Evolutionary conservation across 2,888 invertebrate species (phyloP).

Genomic region (Zootermopsis nevadensis): DNA sequence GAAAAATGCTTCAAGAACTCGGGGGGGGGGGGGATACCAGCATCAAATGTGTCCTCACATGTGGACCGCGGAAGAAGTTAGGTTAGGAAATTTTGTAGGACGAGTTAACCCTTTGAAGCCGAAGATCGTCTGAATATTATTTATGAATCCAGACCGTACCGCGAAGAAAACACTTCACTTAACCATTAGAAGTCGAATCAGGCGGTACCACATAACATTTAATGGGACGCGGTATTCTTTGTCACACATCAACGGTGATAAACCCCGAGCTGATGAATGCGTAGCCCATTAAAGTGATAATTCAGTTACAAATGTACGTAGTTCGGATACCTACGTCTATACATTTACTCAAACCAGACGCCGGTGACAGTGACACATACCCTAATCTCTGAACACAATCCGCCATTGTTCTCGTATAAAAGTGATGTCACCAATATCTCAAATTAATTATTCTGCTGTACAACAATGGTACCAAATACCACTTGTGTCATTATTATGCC

Average conservation of each 20-base stretch:
- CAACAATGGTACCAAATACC: slow-evolving; percentile 44
- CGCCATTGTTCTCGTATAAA: slow-evolving; percentile 45
- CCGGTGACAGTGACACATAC: slow-evolving; percentile 44
- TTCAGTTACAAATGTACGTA: slow-evolving; percentile 38
- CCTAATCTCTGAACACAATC: slow-evolving; percentile 40
- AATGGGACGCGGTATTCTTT: background rate
- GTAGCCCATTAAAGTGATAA: slow-evolving; percentile 36
- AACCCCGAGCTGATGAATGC: slow-evolving; percentile 32
- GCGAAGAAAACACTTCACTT: no score
- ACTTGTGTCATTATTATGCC: slow-evolving; percentile 44
- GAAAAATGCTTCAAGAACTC: background rate
- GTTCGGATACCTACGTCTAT: slow-evolving; percentile 26
- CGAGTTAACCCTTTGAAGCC: no score
- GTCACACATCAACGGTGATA: slow-evolving; percentile 27
- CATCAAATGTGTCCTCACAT: background rate
- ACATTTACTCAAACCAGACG: slow-evolving; percentile 5
- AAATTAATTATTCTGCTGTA: slow-evolving; percentile 43
- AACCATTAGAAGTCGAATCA: no score
- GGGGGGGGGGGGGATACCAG: background rate
- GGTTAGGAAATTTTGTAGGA: no score
- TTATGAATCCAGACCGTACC: no score
- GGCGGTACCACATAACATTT: no score
- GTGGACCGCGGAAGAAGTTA: background rate
- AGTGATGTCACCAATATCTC: slow-evolving; percentile 42
- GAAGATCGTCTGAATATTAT: no score